Conservation (phyloP, 1,140 invertebrate species). For the Lasaia peninsularis region DNA sequence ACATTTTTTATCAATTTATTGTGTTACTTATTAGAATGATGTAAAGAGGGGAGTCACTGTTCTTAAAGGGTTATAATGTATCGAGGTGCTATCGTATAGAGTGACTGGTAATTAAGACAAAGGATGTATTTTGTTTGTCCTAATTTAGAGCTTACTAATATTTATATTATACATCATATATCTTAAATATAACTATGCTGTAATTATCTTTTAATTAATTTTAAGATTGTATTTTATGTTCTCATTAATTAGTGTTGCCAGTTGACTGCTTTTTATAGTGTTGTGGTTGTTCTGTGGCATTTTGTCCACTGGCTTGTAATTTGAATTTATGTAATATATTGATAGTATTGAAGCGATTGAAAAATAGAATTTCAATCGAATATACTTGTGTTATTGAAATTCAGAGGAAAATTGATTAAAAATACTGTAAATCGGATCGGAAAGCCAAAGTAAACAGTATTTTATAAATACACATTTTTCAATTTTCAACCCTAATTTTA, state of each 20-base stretch:
- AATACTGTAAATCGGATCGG: slow-evolving; percentile 74
- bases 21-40: slow-evolving; percentile 15
- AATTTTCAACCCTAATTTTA: slow-evolving; percentile 12
- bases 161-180: slow-evolving; percentile 39
- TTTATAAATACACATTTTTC: slow-evolving; percentile 46
- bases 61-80: slow-evolving; percentile 51
- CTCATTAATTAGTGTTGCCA: slow-evolving; percentile 35
- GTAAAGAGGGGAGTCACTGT: slow-evolving; percentile 43
- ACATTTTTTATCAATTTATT: slow-evolving; percentile 13
- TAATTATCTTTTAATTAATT: slow-evolving; percentile 70
- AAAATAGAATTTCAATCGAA: slow-evolving; percentile 56
- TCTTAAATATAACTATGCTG: slow-evolving; percentile 63
- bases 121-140: slow-evolving; percentile 67
- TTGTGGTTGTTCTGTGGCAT: slow-evolving; percentile 37
- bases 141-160: slow-evolving; percentile 76
- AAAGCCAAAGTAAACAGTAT: slow-evolving; percentile 77
- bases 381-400: slow-evolving; percentile 68
- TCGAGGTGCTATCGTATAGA: slow-evolving; percentile 67
- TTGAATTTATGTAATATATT: slow-evolving; percentile 61
- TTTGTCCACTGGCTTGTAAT: slow-evolving; percentile 47
- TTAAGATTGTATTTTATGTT: slow-evolving; percentile 60
- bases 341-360: slow-evolving; percentile 53
- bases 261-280: slow-evolving; percentile 39
- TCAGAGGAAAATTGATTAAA: slow-evolving; percentile 59
- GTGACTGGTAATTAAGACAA: slow-evolving; percentile 58